Evolutionary conservation across 2,113 vertebrate species (phyloP), one percentile per base, ranked within the genome.

Genomic region (Ornithorhynchus anatinus): DNA sequence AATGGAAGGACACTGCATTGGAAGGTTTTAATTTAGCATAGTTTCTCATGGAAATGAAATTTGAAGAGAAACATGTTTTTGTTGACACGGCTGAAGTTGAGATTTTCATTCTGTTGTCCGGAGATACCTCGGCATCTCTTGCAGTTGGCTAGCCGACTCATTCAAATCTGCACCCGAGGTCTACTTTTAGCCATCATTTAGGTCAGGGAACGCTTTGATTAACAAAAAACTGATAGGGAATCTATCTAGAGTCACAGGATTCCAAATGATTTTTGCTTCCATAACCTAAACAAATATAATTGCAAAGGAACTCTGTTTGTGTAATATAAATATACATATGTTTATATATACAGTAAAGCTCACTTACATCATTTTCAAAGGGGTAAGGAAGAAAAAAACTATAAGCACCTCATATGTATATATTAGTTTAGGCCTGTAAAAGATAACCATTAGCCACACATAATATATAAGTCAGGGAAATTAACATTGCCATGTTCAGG

Each of bases 21-120:
- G 84, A 90, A 92, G 85, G 89, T 91, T 94, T 93, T 92, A 91
- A 92, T 93, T 93, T 92, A 92, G 57, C 75, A 54, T 73, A 86
- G 84, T 91, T 93, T 92, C 86, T 91, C 83, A 82, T 89, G 86
- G 88, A 92, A 93, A 92, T 93, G 89, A 91, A 84, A 85, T 84
- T 76, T 88, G 89, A 91, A 88, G 77, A 89, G 86, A 89, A 92
- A 86, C 89, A 91, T 86, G 72, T 76, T 86, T 90, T 87, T 87
- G 81, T 92, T 87, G 86, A 89, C 78, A 71, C 72, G 59, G 20
- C 50, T 79, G 40, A 87, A 80, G 63, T 23, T 53, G 69, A 87
- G 57, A 82, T 74, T 87, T 88, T 89, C 59, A 53, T 82, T 87
- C 79, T 51, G 37, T 20, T 20, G 68, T 76, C 0, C 0, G 45